phyloP scores from a whole-genome alignment of 1,140 invertebrate species.

The Calephelis virginiensis region DNA sequence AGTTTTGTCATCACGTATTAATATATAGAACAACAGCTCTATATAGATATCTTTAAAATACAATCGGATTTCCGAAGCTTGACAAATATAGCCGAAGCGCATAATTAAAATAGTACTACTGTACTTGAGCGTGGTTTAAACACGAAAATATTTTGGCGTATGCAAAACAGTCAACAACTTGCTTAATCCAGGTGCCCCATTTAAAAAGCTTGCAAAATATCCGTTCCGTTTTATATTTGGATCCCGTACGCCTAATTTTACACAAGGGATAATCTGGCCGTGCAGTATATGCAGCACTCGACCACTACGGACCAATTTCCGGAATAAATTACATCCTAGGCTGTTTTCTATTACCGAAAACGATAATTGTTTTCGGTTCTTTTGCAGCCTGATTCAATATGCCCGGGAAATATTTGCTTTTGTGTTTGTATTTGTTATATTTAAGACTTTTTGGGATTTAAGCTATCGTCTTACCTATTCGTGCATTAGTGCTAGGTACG shows the following conservation, averaged over 20 bases:
- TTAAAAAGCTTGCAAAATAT: conserved; percentile 25
- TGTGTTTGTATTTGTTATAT: too few species aligned
- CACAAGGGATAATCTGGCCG: conserved; percentile 33
- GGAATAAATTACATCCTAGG: conserved; percentile 37
- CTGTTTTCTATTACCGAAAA: conserved; percentile 36
- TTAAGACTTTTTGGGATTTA: too few species aligned
- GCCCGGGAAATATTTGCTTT: not conserved
- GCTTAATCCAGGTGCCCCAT: conserved; percentile 10
- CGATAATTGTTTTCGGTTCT: conserved; percentile 33
- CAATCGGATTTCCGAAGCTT: too few species aligned
- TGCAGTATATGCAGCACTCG: conserved; percentile 21
- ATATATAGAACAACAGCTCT: too few species aligned
- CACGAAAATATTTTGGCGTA: conserved; percentile 8
- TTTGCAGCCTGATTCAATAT: conserved; percentile 1
- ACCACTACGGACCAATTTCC: conserved; percentile 33
- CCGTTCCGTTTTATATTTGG: conserved; percentile 26
- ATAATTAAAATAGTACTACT: too few species aligned
- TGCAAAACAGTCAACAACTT: conserved; percentile 9
- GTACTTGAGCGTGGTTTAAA: not conserved
- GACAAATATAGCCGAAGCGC: too few species aligned
- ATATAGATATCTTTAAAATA: too few species aligned
- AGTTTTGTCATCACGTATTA: too few species aligned
- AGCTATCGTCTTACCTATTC: too few species aligned
- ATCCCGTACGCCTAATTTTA: conserved; percentile 32
- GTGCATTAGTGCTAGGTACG: too few species aligned